Evolutionary conservation across 2,113 vertebrate species (phyloP).

Genomic region (Falcunculus frontatus): DNA sequence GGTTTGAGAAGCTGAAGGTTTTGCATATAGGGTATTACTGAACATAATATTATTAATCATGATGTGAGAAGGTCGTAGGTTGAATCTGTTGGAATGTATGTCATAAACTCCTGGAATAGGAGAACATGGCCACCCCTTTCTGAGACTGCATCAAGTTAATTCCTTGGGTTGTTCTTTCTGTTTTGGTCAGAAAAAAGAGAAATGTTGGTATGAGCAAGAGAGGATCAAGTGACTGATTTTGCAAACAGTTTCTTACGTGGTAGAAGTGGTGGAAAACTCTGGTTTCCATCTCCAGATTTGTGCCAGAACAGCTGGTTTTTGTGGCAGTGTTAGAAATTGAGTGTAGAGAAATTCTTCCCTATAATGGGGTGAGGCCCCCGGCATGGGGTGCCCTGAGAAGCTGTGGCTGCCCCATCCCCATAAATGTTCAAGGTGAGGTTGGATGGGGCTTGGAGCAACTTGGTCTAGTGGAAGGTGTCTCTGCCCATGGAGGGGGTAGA

Average conservation of each 20-base stretch:
- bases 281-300: not conserved
- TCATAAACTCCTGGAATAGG: not conserved
- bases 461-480: not conserved
- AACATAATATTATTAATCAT: not conserved
- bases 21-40: not conserved
- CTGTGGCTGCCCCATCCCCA: not conserved
- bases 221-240: not conserved
- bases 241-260: not conserved
- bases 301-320: not conserved
- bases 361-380: not conserved
- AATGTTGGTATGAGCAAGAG: not conserved
- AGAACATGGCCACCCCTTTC: not conserved
- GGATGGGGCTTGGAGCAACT: not conserved
- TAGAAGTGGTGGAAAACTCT: not conserved
- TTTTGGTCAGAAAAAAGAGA: not conserved
- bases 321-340: not conserved
- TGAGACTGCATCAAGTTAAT: not conserved
- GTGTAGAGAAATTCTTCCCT: not conserved
- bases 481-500: not conserved
- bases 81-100: not conserved
- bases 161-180: not conserved
- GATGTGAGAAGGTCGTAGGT: not conserved
- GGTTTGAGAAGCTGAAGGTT: not conserved
- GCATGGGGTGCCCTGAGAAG: not conserved
- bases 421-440: not conserved